phyloP scores from a whole-genome alignment of 2,888 invertebrate genomes.

The Cephonodes hylas region DNA sequence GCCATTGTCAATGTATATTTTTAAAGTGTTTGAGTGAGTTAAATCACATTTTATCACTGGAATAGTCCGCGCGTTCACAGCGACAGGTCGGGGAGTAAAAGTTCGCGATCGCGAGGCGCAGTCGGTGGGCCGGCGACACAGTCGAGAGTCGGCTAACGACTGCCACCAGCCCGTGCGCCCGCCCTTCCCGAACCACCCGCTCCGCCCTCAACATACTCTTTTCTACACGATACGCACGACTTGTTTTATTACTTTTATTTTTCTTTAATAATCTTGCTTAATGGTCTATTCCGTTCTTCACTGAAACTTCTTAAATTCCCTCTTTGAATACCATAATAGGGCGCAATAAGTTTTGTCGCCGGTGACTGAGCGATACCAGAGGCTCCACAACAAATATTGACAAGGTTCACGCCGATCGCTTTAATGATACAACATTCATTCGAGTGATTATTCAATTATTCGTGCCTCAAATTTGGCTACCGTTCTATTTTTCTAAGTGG shows the following conservation, averaged over 20 bases:
- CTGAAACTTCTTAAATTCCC: conserved; percentile 64
- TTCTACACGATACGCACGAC: conserved; percentile 64
- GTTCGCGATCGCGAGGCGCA: conserved; percentile 26
- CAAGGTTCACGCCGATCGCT: background rate
- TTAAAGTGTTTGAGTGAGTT: conserved; percentile 2
- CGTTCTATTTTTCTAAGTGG: background rate
- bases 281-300: conserved; percentile 67
- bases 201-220: conserved; percentile 45
- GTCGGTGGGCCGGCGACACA: conserved; percentile 26
- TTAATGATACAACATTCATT: conserved; percentile 4
- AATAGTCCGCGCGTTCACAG: conserved; percentile 30
- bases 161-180: conserved; percentile 41
- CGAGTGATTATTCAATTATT: background rate
- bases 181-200: conserved; percentile 53
- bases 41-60: conserved; percentile 40
- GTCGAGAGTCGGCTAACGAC: conserved; percentile 52
- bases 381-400: conserved; percentile 9
- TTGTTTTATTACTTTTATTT: conserved; percentile 76
- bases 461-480: background rate
- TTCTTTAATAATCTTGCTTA: conserved; percentile 75
- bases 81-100: conserved; percentile 31
- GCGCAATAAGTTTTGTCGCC: conserved; percentile 39
- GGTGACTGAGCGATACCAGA: conserved; percentile 16
- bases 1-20: conserved; percentile 34
- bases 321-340: conserved; percentile 46